phyloP scores from a whole-genome alignment of 2,888 invertebrate species.

The Oligia latruncula region DNA sequence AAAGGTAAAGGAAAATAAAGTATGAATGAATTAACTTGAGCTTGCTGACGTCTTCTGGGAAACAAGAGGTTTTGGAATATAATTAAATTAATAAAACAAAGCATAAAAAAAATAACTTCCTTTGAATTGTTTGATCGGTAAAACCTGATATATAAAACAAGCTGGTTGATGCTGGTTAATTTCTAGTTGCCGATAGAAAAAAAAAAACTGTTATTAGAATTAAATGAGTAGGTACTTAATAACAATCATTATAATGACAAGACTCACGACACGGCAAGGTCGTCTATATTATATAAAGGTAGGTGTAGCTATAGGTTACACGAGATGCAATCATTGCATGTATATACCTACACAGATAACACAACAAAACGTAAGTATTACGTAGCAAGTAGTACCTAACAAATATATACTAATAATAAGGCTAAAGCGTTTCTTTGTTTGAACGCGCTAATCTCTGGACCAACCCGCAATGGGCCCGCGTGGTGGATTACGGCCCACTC shows the following conservation, averaged over 20 bases:
- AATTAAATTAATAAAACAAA: not conserved
- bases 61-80: conserved; percentile 13
- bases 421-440: not conserved
- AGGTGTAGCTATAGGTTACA: conserved; percentile 1
- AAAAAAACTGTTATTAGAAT: conserved; percentile 10
- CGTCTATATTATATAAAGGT: conserved; percentile 7
- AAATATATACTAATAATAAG: not conserved
- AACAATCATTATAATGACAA: conserved; percentile 22
- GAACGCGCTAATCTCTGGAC: not conserved
- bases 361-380: not conserved
- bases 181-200: not conserved
- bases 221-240: conserved; percentile 4
- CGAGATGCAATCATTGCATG: conserved; percentile 11
- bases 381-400: not conserved
- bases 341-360: not conserved
- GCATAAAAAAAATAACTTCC: not conserved
- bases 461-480: too few species aligned
- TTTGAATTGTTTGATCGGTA: not conserved
- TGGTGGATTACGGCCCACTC: too few species aligned
- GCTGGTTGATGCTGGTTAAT: not conserved
- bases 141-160: conserved; percentile 3
- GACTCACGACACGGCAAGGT: conserved; percentile 50
- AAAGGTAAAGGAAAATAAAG: conserved; percentile 1
- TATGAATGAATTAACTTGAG: conserved; percentile 5
- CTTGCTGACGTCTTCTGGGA: conserved; percentile 26